Conservation (phyloP, 2,888 invertebrate genomes). For the Marronus borbonicus region DNA sequence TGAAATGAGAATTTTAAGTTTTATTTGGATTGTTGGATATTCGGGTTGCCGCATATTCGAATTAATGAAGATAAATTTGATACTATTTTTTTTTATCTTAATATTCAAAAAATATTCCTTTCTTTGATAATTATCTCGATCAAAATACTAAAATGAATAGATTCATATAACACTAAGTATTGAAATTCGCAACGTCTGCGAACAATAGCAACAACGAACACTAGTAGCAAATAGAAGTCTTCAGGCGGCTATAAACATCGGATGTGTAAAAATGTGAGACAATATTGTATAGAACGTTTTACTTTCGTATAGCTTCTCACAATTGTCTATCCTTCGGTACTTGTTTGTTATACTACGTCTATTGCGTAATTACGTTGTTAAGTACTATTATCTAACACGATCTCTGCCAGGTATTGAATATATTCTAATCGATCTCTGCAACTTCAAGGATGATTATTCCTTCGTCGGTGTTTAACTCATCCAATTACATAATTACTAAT, state of each 20-base stretch:
- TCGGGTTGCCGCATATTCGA: too few species aligned
- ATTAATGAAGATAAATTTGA: too few species aligned
- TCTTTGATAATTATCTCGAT: too few species aligned
- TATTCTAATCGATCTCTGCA: neutral
- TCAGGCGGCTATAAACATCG: neutral
- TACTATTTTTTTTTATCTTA: too few species aligned
- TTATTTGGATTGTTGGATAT: too few species aligned
- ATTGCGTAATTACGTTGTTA: neutral
- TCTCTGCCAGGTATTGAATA: neutral
- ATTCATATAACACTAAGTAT: too few species aligned
- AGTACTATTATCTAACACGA: neutral
- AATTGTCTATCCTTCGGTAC: constrained; percentile 5
- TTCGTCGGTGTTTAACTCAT: neutral
- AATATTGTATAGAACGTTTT: constrained; percentile 8
- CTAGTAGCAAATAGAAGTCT: neutral
- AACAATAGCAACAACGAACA: neutral
- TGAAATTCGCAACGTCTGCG: neutral
- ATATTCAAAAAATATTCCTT: too few species aligned
- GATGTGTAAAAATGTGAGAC: neutral
- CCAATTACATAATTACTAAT: neutral
- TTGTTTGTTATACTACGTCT: neutral
- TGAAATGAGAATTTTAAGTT: too few species aligned
- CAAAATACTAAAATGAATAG: too few species aligned
- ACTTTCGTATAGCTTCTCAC: constrained; percentile 30
- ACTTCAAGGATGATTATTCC: neutral